phyloP scores from a whole-genome alignment of 2,113 vertebrate genomes.

The Microcebus tavaratra region DNA sequence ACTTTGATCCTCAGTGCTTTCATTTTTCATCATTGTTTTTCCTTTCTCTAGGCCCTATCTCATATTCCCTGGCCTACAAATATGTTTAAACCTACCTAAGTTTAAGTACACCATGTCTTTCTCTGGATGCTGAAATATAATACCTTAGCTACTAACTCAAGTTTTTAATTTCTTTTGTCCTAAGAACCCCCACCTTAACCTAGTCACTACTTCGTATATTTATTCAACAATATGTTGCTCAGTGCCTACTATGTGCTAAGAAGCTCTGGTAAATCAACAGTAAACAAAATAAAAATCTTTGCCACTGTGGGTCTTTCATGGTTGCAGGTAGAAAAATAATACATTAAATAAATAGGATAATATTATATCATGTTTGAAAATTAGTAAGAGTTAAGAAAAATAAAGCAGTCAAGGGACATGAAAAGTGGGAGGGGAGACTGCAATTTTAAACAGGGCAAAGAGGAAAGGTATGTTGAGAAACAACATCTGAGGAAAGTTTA shows the following conservation, averaged over 20 bases:
- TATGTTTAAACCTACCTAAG: not conserved
- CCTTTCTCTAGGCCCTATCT: not conserved
- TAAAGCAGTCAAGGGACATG: not conserved
- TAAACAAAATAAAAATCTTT: not conserved
- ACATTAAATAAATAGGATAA: not conserved
- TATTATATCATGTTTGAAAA: not conserved
- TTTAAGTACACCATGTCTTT: not conserved
- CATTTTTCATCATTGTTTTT: not conserved
- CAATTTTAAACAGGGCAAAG: not conserved
- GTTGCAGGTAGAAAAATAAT: not conserved
- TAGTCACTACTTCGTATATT: not conserved
- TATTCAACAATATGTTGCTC: not conserved
- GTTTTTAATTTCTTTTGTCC: slow-evolving; percentile 14
- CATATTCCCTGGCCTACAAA: not conserved
- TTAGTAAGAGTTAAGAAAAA: not conserved
- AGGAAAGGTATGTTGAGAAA: not conserved
- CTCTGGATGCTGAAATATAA: not conserved
- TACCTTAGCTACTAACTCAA: not conserved
- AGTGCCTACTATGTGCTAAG: not conserved
- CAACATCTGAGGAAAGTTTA: not conserved
- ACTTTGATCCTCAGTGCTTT: not conserved
- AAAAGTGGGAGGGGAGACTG: not conserved
- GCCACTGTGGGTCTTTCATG: not conserved
- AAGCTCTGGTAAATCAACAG: not conserved
- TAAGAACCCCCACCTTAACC: not conserved